These are phyloP conservation scores for Sebastes iracundus DNA, from an alignment of 2,797 vertebrate species.

Conservation along the genomic window DNA sequence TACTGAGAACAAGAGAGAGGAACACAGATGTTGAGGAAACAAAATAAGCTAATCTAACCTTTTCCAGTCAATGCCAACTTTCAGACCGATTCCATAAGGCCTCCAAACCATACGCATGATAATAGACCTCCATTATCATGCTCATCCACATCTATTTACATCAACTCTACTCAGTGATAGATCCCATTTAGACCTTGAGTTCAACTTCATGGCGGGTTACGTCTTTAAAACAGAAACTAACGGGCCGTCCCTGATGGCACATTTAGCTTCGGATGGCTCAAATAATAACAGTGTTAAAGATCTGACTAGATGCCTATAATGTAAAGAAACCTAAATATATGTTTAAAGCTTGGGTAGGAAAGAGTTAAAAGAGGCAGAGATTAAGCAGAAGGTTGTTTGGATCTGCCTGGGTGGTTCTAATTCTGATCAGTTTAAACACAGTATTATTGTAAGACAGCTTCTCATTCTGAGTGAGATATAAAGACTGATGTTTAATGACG, in stretches of 20 bases:
- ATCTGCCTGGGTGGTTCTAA: background rate
- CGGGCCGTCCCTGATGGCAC: background rate
- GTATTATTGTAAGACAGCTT: background rate
- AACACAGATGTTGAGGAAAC: conserved; percentile 5
- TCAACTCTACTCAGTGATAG: background rate
- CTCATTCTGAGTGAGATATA: background rate
- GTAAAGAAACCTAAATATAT: background rate
- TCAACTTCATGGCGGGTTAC: background rate
- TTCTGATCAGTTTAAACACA: background rate
- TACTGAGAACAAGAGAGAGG: conserved; percentile 13
- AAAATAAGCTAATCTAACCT: conserved; percentile 48
- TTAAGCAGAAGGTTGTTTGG: background rate
- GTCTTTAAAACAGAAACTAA: background rate
- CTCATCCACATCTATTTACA: background rate
- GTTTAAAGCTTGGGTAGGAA: background rate
- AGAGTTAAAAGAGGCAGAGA: background rate
- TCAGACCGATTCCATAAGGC: conserved; percentile 9
- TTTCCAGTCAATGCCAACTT: conserved; percentile 46
- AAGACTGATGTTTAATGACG: background rate
- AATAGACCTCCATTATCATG: conserved; percentile 14
- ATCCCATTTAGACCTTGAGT: background rate
- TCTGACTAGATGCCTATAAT: background rate
- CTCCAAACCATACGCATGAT: conserved; percentile 5
- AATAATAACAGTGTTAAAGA: background rate
- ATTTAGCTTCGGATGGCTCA: background rate